Evolutionary conservation across 2,113 vertebrate genomes (phyloP).

Genomic region (Vombatus ursinus): DNA sequence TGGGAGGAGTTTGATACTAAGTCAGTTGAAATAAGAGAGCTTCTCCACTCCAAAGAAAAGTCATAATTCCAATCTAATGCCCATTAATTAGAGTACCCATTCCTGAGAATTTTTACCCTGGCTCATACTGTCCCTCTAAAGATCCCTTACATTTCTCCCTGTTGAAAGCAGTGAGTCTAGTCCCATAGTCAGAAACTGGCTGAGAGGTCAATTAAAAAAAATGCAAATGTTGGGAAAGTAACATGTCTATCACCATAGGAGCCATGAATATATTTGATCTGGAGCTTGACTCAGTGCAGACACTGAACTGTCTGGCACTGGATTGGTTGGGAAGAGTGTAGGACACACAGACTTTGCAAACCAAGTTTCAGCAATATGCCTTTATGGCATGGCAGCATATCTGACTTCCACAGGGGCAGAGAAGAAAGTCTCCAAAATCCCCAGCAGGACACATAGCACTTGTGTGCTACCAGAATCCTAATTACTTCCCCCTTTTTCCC

Average conservation of each 20-base stretch:
- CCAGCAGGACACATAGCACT: background rate
- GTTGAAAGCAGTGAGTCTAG: background rate
- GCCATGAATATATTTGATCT: background rate
- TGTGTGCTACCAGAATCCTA: background rate
- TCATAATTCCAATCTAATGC: background rate
- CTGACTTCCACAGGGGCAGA: background rate
- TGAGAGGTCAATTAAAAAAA: background rate
- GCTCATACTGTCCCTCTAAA: background rate
- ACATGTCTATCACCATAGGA: background rate
- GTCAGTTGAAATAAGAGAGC: background rate
- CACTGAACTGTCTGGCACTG: background rate
- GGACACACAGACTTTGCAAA: background rate
- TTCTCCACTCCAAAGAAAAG: background rate
- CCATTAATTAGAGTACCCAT: background rate
- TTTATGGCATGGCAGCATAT: background rate
- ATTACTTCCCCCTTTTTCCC: background rate
- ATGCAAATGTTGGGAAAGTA: background rate
- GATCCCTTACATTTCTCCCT: background rate
- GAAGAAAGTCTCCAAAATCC: background rate
- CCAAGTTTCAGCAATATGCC: background rate
- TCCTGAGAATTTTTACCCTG: background rate
- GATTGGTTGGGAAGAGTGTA: background rate
- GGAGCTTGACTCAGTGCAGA: background rate
- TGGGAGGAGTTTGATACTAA: background rate
- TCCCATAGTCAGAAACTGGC: background rate